Base-by-base conservation (phyloP, 2,888 invertebrate species). In the Cantharis lateralis region DNA sequence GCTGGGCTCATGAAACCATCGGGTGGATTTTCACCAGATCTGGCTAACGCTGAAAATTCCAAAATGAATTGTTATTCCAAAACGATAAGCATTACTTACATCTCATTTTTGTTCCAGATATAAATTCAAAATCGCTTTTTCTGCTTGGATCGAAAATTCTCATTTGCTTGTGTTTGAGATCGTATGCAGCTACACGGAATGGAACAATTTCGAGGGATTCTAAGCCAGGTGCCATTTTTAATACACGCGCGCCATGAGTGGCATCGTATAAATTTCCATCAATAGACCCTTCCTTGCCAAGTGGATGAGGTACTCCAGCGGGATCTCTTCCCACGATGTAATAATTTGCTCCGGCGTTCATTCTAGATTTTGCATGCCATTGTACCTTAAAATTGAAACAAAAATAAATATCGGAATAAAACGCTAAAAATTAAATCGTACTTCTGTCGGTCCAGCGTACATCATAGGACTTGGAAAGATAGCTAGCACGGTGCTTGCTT, bases 401-500 rank as follows among this genome's bases (percentile, higher is more conserved):
- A 28, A 11, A 32, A 28, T 15, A 68, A 28, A 15, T 16, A 18
- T 20, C n/a, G 11, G 9, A 66, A 20, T 20, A 13, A 24, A 24
- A 13, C 0, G 15, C 1, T 18, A 18, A 24, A 66, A 66, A 66
- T 66, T 13, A 20, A 66, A 66, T 62, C 26, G 5, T 72, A 77
- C 78, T 91, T 99, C 99, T 15, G 98, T 97, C 15, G 99, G 99
- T 0, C 99, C 99, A 2, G 99, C 99, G 87, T 99, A 99, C 95
- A 98, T 95, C 99, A 99, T 99, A 1, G 99, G 99, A 72, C 98
- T 98, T 0, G 99, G 99, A 89, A 99, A 99, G 85, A 99, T 98
- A 0, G 98, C 98, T 77, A 99, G 89, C 10, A 99, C 92, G 0
- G 99, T 99, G 26, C 94, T 92, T 62, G 92, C 90, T 0, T 95